phyloP scores from a whole-genome alignment of 2,888 invertebrate species.

The Leptothorax acervorum region DNA sequence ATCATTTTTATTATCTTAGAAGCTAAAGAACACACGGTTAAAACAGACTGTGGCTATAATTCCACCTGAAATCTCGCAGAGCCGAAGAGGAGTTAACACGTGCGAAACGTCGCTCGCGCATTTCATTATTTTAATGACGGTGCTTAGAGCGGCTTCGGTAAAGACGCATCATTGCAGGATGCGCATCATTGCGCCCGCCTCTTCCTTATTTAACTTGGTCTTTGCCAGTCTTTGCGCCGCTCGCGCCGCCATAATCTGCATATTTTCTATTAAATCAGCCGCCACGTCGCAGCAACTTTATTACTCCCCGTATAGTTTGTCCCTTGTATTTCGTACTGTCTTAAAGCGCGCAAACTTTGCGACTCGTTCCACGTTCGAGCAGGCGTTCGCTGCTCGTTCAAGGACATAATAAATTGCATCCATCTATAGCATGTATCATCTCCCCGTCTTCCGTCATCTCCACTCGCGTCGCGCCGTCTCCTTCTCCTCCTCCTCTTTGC shows the following conservation, averaged over 20 bases:
- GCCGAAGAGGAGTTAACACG: constrained; percentile 18
- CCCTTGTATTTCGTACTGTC: constrained; percentile 51
- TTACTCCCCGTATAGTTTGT: constrained; percentile 55
- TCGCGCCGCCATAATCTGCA: constrained; percentile 56
- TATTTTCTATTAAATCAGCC: constrained; percentile 55
- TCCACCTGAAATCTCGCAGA: constrained; percentile 6
- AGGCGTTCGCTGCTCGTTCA: constrained; percentile 49
- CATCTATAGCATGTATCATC: constrained; percentile 46
- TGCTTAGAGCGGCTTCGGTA: constrained; percentile 29
- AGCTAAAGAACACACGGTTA: not conserved
- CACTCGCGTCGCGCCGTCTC: constrained; percentile 34
- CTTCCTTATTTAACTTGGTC: constrained; percentile 48
- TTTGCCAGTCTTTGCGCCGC: constrained; percentile 40
- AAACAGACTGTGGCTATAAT: not conserved
- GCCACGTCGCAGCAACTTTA: constrained; percentile 52
- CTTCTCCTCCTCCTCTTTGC: not conserved
- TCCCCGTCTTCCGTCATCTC: constrained; percentile 44
- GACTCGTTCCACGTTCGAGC: constrained; percentile 51
- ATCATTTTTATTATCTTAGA: not conserved
- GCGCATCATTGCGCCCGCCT: constrained; percentile 31
- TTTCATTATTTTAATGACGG: constrained; percentile 42
- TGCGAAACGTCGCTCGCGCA: constrained; percentile 29
- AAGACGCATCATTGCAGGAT: constrained; percentile 20
- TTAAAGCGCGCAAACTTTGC: constrained; percentile 40
- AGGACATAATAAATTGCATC: constrained; percentile 58